Evolutionary conservation across 1,140 invertebrate species (phyloP), one percentile per base, ranked within the genome.

Genomic region (Ips typographus): DNA sequence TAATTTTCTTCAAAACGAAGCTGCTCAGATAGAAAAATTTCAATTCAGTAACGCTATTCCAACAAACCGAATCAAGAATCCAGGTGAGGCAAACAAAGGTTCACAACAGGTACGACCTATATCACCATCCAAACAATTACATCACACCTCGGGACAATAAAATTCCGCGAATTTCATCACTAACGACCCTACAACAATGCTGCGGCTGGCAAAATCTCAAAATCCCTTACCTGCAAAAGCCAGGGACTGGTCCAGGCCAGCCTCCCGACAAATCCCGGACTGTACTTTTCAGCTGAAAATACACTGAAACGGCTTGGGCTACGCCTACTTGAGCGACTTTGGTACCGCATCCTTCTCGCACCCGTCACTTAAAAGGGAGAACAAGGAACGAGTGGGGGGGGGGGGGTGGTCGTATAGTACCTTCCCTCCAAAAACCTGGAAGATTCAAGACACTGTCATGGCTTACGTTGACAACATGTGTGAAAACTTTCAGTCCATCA

Each of bases 401-500:
- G 60, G 60, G 44, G 44, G 44, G 22, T 8, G 22, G 3, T 49
- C 44, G 52, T 22, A 22, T 22, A 22, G 44, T 49, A 49, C 44
- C 44, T 49, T 49, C 44, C 44, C 22, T 22, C 22, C 44, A 49
- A 22, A 49, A 49, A 49, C 3, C 44, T 49, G 44, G 44, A 49
- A 49, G 44, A 49, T 6, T 22, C 44, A 22, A 49, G 44, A 49
- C 43, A 64, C 63, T 76, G 74, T 76, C 74, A 73, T 72, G 71
- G 71, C 71, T 43, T 60, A 74, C 76, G 76, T 67, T 77, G 76
- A 77, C 76, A 77, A 70, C 76, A 77, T 76, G 76, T 77, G 76
- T 77, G 76, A 77, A 77, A 77, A 76, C 67, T 65, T 73, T 72
- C 72, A 76, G 73, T 77, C 76, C 62, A 65, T 77, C 76, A 77